Evolutionary conservation across 2,888 invertebrate species (phyloP), one percentile per base, ranked within the genome.

Genomic region (Meteorus colon): DNA sequence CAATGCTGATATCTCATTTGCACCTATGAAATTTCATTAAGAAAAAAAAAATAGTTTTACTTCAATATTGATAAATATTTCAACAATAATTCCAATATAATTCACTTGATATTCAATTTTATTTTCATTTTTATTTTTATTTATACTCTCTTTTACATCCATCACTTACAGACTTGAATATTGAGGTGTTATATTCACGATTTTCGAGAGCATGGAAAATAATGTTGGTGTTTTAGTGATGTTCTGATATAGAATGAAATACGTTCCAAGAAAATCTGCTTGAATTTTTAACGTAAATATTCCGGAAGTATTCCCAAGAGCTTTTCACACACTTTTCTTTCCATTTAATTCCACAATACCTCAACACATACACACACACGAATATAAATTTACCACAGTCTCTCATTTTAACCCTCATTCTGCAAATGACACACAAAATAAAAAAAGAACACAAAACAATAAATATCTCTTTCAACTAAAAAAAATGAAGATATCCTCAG

Each of bases 251-350:
- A n/a, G n/a, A 24, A 41, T 27, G 19, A 66, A 66, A 66, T 66
- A 19, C 24, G 24, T n/a, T 41, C 10, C 24, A 27, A 45, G 41
- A 10, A 66, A 66, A 66, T 66, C 41, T 27, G 41, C 27, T 24
- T 66, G 27, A 66, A 66, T 66, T 37, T 66, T 66, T 19, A 66
- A 66, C 66, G 19, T 19, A 45, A 66, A 66, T 66, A 41, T 24
- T 14, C 14, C 41, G 19, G 24, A 37, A 27, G 24, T 19, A 41
- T 41, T 19, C 19, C 2, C 19, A n/a, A 66, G 14, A 45, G 41
- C 12, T 41, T 41, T 66, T 41, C 27, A 41, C 41, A 45, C 66
- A 45, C 34, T 24, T 65, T 31, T 37, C 19, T 14, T 19, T 16
- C 65, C n/a, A 37, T 48, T n/a, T 16, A 16, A 41, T 0, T 12